These are phyloP conservation scores for Crypturellus undulatus DNA, from an alignment of 2,113 vertebrate genomes.

Conservation along the genomic window DNA sequence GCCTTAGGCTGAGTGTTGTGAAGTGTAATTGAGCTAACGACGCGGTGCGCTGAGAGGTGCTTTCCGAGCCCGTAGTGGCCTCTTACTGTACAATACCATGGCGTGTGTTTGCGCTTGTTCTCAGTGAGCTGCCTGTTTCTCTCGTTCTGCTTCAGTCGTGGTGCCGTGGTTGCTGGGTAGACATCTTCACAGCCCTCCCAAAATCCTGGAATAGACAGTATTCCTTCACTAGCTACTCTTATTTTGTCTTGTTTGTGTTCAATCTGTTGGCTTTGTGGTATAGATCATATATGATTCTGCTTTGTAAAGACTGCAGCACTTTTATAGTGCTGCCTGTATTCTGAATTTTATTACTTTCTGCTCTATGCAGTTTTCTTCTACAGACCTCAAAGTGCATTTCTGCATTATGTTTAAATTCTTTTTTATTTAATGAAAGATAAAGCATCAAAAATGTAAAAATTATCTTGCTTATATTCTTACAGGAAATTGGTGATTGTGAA, in stretches of 20 bases:
- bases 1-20: constrained; percentile 49
- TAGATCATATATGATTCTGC: neutral
- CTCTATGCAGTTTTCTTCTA: neutral
- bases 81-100: constrained; percentile 40
- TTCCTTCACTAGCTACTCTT: neutral
- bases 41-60: constrained; percentile 20
- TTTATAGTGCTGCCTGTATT: neutral
- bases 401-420: fast-evolving
- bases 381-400: neutral
- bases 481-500: neutral
- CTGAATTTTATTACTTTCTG: neutral
- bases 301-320: neutral
- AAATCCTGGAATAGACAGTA: neutral
- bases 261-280: neutral
- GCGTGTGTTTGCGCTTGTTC: constrained; percentile 50
- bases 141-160: constrained; percentile 1
- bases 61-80: constrained; percentile 47
- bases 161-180: too few relatives aligned
- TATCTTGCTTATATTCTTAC: neutral
- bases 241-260: neutral
- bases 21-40: constrained; percentile 59
- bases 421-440: neutral
- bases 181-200: neutral
- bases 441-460: constrained; percentile 3
- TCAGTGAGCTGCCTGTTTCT: neutral